Conservation (phyloP, 2,113 vertebrate genomes). For the Micromys minutus region DNA sequence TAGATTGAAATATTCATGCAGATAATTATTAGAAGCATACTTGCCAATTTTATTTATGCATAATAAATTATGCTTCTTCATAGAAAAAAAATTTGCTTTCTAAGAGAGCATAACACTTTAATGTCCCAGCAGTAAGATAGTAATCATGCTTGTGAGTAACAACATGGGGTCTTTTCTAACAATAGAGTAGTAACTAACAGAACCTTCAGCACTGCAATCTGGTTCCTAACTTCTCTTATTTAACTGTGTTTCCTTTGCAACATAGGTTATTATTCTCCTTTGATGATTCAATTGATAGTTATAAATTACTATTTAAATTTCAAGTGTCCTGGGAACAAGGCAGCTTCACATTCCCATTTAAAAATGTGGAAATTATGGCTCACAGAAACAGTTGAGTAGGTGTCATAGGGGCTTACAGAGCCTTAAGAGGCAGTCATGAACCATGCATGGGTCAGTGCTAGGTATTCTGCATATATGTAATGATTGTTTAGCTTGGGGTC, state of each 20-base stretch:
- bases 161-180: constrained; percentile 65
- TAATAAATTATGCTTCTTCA: constrained; percentile 10
- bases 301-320: constrained; percentile 68
- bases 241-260: constrained; percentile 67
- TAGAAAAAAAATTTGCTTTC: constrained; percentile 45
- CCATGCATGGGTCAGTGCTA: too few species aligned
- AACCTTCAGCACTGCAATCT: constrained; percentile 62
- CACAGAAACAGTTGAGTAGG: not conserved
- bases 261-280: constrained; percentile 66
- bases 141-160: constrained; percentile 64
- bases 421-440: not conserved
- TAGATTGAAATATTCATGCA: not conserved
- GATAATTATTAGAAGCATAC: constrained; percentile 32
- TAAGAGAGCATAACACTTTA: constrained; percentile 15
- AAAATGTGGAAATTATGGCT: not conserved
- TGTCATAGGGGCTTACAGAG: not conserved
- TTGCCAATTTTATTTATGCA: not conserved
- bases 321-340: constrained; percentile 49
- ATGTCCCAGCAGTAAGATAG: constrained; percentile 19
- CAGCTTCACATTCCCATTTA: not conserved
- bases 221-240: constrained; percentile 66
- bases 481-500: not conserved
- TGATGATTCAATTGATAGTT: constrained; percentile 66
- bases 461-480: not conserved
- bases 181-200: constrained; percentile 54